Conservation (phyloP, 2,888 invertebrate genomes). For the Hemicrepidius hirtus region DNA sequence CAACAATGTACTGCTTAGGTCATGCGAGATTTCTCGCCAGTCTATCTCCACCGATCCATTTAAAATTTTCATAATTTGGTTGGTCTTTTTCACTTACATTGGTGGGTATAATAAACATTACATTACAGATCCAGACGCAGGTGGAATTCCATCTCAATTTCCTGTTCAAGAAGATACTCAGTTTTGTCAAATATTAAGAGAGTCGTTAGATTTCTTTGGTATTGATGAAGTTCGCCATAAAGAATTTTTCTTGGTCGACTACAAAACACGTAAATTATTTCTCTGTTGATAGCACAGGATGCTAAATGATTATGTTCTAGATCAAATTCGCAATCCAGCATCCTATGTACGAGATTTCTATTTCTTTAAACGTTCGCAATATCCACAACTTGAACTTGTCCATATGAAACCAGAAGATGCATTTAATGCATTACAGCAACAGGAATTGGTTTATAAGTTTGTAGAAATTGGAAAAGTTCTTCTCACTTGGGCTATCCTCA, state of each 20-base stretch:
- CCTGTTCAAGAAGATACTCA: constrained; percentile 99
- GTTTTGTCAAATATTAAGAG: constrained; percentile 94
- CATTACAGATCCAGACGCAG: constrained; percentile 84
- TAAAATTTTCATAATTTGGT: no score
- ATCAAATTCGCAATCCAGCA: constrained; percentile 96
- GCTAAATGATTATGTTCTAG: constrained; percentile 73
- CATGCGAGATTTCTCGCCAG: no score
- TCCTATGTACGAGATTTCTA: constrained; percentile 95
- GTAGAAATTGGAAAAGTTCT: constrained; percentile 98
- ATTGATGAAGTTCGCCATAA: constrained; percentile 93
- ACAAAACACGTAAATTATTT: constrained; percentile 93
- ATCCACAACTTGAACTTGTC: constrained; percentile 95
- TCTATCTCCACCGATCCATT: no score
- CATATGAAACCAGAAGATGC: constrained; percentile 96
- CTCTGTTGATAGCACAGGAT: no score
- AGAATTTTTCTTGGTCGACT: constrained; percentile 97
- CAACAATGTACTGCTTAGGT: no score
- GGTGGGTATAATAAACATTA: no score
- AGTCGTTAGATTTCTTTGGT: constrained; percentile 97
- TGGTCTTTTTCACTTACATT: no score
- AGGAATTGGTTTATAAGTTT: constrained; percentile 94
- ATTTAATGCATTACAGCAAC: constrained; percentile 90
- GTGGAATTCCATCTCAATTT: constrained; percentile 98
- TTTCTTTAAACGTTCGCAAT: constrained; percentile 89
- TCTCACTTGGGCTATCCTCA: constrained; percentile 92